Evolutionary conservation across 2,113 vertebrate genomes (phyloP), one percentile per base, ranked within the genome.

Genomic region (Dryoscopus gambensis): DNA sequence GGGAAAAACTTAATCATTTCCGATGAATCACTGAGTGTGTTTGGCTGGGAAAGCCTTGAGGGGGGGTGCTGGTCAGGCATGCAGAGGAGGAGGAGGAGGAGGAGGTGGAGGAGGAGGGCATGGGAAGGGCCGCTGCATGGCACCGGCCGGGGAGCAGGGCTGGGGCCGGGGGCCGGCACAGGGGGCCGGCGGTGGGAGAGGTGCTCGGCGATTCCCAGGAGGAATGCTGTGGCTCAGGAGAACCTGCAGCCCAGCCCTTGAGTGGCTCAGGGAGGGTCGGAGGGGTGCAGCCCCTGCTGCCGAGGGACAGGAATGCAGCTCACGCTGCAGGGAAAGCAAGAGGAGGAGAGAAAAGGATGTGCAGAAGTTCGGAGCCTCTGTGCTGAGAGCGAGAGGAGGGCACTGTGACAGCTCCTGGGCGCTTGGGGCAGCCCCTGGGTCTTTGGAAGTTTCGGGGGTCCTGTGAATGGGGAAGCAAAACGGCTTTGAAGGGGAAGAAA

Each of bases 1-100:
- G 80, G 82, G 73, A 60, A 90, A 75, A 92, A 93, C 89, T 80
- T 89, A 93, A 95, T 97, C 86, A 90, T 97, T 97, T 95, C 95
- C 47, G 90, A 94, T 97, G 96, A 97, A 87, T 97, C 97, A 97
- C 82, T 81, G 56, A 67, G 73, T 19, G 56, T 42, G 10, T 78
- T 94, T 82, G 60, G 55, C 89, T 83, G 75, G 50, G 65, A 89
- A 64, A 75, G 22, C 7, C 23, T 15, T 15, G 31, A 9, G 27
- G 33, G 35, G 39, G 53, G 20, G 52, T 7, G 57, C 15, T 60
- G 81, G 69, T 44, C 75, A 68, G 88, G 92, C 84, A 59, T 8
- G 15, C 37, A 27, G 67, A 40, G 4, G 7, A 73, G 74, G 84
- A 67, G 78, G 59, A 47, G 78, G 59, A 11, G 73, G 31, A 18